These are phyloP conservation scores for Equus przewalskii DNA, from an alignment of 2,113 vertebrate genomes.

Conservation along the genomic window DNA sequence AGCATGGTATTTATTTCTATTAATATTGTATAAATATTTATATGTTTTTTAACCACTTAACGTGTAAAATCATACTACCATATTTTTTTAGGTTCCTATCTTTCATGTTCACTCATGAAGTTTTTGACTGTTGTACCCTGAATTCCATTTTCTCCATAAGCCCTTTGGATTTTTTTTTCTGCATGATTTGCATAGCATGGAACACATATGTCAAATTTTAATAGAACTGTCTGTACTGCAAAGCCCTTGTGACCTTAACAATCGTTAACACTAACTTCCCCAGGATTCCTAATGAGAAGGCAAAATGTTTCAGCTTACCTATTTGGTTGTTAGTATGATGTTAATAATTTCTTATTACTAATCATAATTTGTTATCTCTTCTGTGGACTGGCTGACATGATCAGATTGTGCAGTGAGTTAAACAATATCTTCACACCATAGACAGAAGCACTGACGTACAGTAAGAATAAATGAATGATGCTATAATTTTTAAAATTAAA, in stretches of 20 bases:
- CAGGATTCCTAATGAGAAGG: background rate
- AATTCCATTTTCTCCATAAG: background rate
- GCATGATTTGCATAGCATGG: background rate
- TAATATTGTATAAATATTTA: background rate
- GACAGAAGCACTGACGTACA: background rate
- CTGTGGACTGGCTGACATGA: background rate
- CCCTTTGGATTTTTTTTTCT: background rate
- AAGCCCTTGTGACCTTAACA: background rate
- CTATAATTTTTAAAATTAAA: conserved; percentile 33
- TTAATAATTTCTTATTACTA: conserved; percentile 4
- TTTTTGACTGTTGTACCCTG: background rate
- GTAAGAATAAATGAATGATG: background rate
- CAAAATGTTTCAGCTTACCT: background rate
- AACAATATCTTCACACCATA: background rate
- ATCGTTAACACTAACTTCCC: background rate
- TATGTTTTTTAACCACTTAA: conserved; percentile 36
- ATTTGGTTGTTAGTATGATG: background rate
- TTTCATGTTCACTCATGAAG: background rate
- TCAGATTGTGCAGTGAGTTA: background rate
- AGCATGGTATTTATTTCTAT: background rate
- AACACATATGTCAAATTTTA: conserved; percentile 38
- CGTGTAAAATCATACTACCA: background rate
- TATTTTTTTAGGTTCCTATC: background rate
- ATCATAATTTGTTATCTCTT: background rate
- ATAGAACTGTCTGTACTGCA: background rate